Evolutionary conservation across 2,888 invertebrate species (phyloP).

Genomic region (Ophioninae sp.): DNA sequence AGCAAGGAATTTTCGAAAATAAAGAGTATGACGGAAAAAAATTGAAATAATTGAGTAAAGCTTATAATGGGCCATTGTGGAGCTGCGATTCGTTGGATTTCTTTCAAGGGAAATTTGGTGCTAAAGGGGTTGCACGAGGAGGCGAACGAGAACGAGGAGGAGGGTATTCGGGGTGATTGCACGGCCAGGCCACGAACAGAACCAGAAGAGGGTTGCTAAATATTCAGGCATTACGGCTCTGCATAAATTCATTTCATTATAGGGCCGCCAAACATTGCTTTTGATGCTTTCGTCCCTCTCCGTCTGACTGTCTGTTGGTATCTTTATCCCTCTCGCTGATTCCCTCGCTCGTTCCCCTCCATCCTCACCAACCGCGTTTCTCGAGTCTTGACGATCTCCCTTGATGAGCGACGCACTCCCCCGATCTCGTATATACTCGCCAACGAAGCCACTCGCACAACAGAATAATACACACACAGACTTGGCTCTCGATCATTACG

Average conservation of each 20-base stretch:
- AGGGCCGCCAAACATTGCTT: slow-evolving; percentile 85
- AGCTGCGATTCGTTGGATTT: slow-evolving; percentile 18
- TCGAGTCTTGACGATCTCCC: slow-evolving; percentile 33
- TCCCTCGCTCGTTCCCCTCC: slow-evolving; percentile 67
- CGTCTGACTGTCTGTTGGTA: slow-evolving; percentile 60
- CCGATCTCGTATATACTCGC: slow-evolving; percentile 50
- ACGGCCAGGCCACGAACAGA: slow-evolving; percentile 77
- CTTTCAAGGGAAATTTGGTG: slow-evolving; percentile 26
- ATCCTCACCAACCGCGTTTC: slow-evolving; percentile 62
- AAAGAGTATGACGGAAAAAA: neutral
- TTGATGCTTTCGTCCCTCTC: slow-evolving; percentile 76
- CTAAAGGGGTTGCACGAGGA: slow-evolving; percentile 22
- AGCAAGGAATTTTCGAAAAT: neutral
- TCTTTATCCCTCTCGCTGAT: slow-evolving; percentile 61
- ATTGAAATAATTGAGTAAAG: slow-evolving; percentile 1
- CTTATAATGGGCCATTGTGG: neutral
- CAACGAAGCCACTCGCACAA: slow-evolving; percentile 71
- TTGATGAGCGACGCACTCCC: slow-evolving; percentile 28
- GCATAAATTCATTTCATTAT: slow-evolving; percentile 86
- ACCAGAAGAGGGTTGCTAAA: slow-evolving; percentile 80
- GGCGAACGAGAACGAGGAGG: slow-evolving; percentile 27
- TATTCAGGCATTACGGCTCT: slow-evolving; percentile 84
- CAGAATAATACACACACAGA: slow-evolving; percentile 37
- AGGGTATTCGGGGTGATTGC: slow-evolving; percentile 65
- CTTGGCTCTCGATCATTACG: neutral